Base-by-base conservation (phyloP, 2,113 vertebrate species). In the Thunnus thynnus region DNA sequence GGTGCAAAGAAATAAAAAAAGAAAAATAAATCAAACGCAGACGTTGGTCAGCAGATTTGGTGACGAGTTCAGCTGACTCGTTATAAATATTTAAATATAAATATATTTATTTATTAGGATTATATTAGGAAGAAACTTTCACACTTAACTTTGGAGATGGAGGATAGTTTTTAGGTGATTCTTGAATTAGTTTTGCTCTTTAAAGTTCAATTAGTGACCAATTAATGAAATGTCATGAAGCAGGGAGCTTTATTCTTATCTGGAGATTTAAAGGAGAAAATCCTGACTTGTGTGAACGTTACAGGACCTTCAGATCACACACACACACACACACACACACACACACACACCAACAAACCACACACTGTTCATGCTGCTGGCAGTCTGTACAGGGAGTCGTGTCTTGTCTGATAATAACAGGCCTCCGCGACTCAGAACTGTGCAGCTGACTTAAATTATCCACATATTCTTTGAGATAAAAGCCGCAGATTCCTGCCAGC, bases 401-500 rank as follows among this genome's bases (percentile, higher is more conserved):
- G 64, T 52, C 46, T 25, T 17, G 2, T 41, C 48, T 50, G 55
- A 81, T 78, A 85, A 84, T 75, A 71, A 79, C 78, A 88, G 71
- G 41, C 77, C 55, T 76, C 14, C 41, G 55, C 0, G 0, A 2
- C 60, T 76, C 47, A 65, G 68, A 78, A 74, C 81, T 32, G 36
- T 56, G 30, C 72, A 51, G 48, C 46, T 6, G 32, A 80, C 83
- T 65, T 62, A 48, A 73, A 83, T 75, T 18, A 68, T 68, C 70
- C 61, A 78, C 73, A 52, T 69, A 41, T 75, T 32, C 69, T 64
- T 41, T 32, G 61, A 83, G 69, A 77, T 80, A 56, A 69, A 64
- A 80, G 88, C 65, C 47, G 4, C 75, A 70, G 46, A 75, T 57
- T 50, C 20, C 57, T 14, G 48, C 56, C 12, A 41, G 36, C 36